Percentiles rank a stretch among this genome's conserved stretches.
These are phyloP conservation scores for Heliocidaris tuberculata DNA, from an alignment of 35 echinoderm and acorn worm genomes.

Conservation along the genomic window DNA sequence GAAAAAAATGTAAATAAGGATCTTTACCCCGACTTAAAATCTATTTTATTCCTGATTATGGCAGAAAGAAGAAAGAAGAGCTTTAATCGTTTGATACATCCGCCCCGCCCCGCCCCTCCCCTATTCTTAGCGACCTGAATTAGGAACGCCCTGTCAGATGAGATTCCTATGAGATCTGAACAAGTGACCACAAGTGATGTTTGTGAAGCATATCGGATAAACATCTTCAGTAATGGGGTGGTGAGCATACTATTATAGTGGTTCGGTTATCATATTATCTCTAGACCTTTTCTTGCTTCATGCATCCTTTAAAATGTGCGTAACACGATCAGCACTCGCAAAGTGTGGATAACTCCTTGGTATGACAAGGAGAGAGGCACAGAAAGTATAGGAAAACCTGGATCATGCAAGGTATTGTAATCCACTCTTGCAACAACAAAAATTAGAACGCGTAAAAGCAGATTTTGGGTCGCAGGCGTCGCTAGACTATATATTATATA, in stretches of 20 bases:
- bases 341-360: no score
- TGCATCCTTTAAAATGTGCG: not conserved
- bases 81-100: no score
- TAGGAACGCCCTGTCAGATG: not conserved
- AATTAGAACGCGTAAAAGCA: no score
- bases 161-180: not conserved
- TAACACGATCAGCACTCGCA: not conserved
- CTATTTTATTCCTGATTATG: no score
- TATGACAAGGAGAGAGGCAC: no score
- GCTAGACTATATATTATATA: no score
- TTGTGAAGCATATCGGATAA: not conserved
- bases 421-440: not conserved
- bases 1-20: no score
- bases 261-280: not conserved
- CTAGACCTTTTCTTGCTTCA: not conserved
- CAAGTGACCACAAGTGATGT: not conserved
- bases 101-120: no score
- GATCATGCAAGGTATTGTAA: not conserved
- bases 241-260: not conserved
- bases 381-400: not conserved
- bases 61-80: no score
- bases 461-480: no score
- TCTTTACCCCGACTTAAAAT: no score
- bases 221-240: not conserved
- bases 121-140: not conserved